Conservation (phyloP, 2,888 invertebrate genomes). For the Polyploca ridens region DNA sequence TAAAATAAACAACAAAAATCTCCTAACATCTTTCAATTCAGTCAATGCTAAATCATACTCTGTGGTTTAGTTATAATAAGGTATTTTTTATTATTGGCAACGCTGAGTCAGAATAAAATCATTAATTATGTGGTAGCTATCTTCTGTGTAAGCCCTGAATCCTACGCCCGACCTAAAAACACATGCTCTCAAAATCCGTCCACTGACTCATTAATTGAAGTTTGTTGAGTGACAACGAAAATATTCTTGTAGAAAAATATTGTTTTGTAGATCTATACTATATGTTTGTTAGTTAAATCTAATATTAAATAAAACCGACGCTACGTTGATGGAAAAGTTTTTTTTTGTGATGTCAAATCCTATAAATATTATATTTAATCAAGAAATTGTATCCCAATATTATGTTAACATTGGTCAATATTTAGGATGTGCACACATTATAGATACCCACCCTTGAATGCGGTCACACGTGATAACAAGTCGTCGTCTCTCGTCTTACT, state of each 20-base stretch:
- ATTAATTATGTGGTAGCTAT: constrained; percentile 31
- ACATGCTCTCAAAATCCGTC: constrained; percentile 1
- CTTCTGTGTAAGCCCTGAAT: constrained; percentile 17
- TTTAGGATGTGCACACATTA: constrained; percentile 23
- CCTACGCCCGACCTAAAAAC: constrained; percentile 11
- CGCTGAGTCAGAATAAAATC: constrained; percentile 30
- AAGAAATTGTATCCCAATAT: neutral
- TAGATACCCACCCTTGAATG: constrained; percentile 39
- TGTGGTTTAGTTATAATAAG: constrained; percentile 43
- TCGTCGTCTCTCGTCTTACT: constrained; percentile 25
- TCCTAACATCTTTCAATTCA: constrained; percentile 46
- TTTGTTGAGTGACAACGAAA: neutral
- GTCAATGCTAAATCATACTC: constrained; percentile 59
- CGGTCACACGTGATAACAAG: constrained; percentile 47
- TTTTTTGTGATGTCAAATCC: neutral
- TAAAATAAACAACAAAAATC: constrained; percentile 68
- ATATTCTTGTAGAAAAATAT: too few relatives aligned
- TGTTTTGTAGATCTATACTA: too few relatives aligned
- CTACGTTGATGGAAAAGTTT: neutral
- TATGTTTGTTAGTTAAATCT: too few relatives aligned
- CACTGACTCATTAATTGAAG: constrained; percentile 3
- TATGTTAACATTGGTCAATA: constrained; percentile 11
- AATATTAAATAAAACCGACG: too few relatives aligned
- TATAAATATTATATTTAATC: neutral
- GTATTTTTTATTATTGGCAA: constrained; percentile 35